A percentile compares a stretch with the other conserved stretches of the same genome.
Conservation (phyloP, 2,113 vertebrate genomes). For the Cynoglossus semilaevis region DNA sequence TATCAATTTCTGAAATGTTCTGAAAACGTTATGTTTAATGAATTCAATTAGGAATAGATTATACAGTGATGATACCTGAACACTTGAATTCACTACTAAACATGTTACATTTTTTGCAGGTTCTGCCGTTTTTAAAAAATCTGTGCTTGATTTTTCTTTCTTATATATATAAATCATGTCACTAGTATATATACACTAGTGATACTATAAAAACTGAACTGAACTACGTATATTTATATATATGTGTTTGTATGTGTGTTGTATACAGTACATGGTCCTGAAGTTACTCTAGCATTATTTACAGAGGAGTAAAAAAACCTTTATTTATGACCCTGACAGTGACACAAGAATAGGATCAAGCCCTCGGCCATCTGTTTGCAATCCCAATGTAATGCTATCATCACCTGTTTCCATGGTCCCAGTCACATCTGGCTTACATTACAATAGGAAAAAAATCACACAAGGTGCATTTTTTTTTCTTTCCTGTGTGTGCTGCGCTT, state of each 20-base stretch:
- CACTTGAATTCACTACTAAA: too few relatives aligned
- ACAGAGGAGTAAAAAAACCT: constrained; percentile 58
- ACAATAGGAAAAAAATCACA: constrained; percentile 72
- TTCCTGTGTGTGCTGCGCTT: constrained; percentile 63
- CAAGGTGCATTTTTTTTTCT: constrained; percentile 84
- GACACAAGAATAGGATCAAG: constrained; percentile 76
- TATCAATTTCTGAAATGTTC: too few relatives aligned
- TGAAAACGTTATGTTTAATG: too few relatives aligned
- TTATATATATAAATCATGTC: too few relatives aligned
- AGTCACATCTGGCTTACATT: constrained; percentile 88
- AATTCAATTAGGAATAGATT: too few relatives aligned
- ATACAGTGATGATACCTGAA: too few relatives aligned
- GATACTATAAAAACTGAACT: too few relatives aligned
- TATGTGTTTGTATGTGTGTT: constrained; percentile 1
- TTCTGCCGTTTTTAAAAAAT: too few relatives aligned
- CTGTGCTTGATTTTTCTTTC: too few relatives aligned
- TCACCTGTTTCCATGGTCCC: constrained; percentile 87
- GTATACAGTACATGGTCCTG: constrained; percentile 48
- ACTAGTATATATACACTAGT: too few relatives aligned
- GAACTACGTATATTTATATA: too few relatives aligned
- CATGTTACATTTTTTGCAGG: too few relatives aligned
- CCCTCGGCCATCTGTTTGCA: constrained; percentile 82
- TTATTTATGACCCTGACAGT: constrained; percentile 74
- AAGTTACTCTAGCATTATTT: constrained; percentile 47
- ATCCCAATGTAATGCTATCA: constrained; percentile 88